phyloP scores from a whole-genome alignment of 2,888 invertebrate genomes.

The Tetrapedia diversipes region DNA sequence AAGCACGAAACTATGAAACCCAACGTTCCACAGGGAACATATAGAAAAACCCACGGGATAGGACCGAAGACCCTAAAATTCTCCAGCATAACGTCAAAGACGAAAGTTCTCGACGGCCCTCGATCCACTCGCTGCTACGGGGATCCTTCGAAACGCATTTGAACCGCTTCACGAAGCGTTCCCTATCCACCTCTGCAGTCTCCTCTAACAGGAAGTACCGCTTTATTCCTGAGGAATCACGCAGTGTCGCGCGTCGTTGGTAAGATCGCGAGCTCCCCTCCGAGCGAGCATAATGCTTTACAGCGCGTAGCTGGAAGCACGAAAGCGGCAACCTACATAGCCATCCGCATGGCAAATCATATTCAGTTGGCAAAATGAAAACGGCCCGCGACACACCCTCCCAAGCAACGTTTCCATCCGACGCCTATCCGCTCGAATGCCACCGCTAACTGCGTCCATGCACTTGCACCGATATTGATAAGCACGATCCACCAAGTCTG shows the following conservation, averaged over 20 bases:
- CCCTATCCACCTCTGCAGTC: not conserved
- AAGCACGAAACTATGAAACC: no score
- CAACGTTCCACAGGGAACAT: not conserved
- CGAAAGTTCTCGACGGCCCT: not conserved
- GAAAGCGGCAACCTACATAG: conserved; percentile 74
- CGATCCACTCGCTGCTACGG: no score
- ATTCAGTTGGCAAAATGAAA: conserved; percentile 77
- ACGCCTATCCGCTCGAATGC: conserved; percentile 21
- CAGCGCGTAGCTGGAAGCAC: conserved; percentile 40
- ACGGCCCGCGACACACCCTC: conserved; percentile 64
- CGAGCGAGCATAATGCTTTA: conserved; percentile 43
- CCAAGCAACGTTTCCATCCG: conserved; percentile 4
- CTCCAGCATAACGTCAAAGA: not conserved
- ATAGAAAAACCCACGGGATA: not conserved
- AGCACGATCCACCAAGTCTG: conserved; percentile 2
- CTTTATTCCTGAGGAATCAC: conserved; percentile 18
- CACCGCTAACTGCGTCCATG: conserved; percentile 9
- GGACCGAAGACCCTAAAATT: not conserved
- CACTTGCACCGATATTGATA: conserved; percentile 14
- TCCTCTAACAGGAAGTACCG: conserved; percentile 3
- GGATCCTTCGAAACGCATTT: not conserved
- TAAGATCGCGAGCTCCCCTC: conserved; percentile 34
- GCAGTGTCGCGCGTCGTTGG: conserved; percentile 10
- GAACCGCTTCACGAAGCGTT: not conserved
- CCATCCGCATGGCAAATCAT: conserved; percentile 75